Evolutionary conservation across 2,113 vertebrate genomes (phyloP).

Genomic region (Mormyrus iriodes): DNA sequence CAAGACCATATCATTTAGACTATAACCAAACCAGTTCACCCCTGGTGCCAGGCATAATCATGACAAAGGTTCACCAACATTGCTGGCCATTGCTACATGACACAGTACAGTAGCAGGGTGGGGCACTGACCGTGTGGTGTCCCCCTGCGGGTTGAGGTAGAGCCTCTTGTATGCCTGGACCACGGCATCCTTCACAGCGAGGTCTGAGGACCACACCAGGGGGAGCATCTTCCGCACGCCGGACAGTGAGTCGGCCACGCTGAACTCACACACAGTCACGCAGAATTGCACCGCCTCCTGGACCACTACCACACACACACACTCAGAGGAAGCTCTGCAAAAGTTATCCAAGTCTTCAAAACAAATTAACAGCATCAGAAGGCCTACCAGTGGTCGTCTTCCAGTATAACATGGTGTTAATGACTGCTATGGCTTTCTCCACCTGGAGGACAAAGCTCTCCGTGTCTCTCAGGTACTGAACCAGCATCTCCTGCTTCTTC

Average conservation of each 20-base stretch:
- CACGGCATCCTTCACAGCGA: constrained; percentile 84
- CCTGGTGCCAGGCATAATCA: background rate
- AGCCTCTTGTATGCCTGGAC: constrained; percentile 81
- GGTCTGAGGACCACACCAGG: constrained; percentile 85
- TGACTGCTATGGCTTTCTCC: constrained; percentile 73
- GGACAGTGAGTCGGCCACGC: constrained; percentile 75
- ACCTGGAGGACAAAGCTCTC: constrained; percentile 81
- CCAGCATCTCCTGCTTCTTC: constrained; percentile 88
- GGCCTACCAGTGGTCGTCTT: constrained; percentile 78
- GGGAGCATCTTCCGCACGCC: constrained; percentile 90
- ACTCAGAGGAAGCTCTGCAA: background rate
- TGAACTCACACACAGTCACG: constrained; percentile 81
- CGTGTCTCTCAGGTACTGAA: constrained; percentile 86
- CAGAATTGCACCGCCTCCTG: constrained; percentile 94
- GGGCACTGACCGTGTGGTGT: constrained; percentile 67
- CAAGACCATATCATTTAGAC: background rate
- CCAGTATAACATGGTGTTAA: constrained; percentile 85
- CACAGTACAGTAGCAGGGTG: background rate
- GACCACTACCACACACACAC: constrained; percentile 68
- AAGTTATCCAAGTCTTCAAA: background rate
- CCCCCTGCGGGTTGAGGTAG: constrained; percentile 73
- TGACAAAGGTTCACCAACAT: too few species aligned
- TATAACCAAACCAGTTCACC: background rate
- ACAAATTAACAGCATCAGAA: background rate
- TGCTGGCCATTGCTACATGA: too few species aligned